These are phyloP conservation scores for Cossypha caffra DNA, from an alignment of 2,797 vertebrate species.

Conservation along the genomic window DNA sequence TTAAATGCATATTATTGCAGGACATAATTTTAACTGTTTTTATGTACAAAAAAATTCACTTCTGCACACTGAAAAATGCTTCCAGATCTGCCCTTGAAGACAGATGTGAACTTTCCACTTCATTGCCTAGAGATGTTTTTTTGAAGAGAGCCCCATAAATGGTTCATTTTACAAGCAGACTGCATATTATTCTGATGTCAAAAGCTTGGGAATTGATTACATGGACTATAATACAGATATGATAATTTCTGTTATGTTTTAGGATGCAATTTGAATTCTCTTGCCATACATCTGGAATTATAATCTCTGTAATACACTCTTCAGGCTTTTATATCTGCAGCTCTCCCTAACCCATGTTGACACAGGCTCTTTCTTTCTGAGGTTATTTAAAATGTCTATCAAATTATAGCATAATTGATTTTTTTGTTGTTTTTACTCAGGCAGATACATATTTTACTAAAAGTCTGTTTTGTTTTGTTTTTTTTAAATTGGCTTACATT, in stretches of 20 bases:
- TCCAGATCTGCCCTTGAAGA: slow-evolving; percentile 48
- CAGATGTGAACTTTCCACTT: slow-evolving; percentile 66
- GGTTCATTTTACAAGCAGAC: slow-evolving; percentile 23
- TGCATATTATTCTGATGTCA: not conserved
- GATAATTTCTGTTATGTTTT: not conserved
- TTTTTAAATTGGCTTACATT: fast-evolving
- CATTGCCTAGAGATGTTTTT: slow-evolving; percentile 16
- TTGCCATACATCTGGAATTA: not conserved
- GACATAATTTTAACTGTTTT: not conserved
- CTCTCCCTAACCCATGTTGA: not conserved
- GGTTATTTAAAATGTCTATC: not conserved
- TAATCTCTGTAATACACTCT: not conserved
- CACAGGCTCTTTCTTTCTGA: not conserved
- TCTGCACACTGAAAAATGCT: not conserved
- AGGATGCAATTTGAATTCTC: not conserved
- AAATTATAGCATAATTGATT: not conserved
- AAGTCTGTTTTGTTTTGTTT: not conserved
- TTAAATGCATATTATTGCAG: not conserved
- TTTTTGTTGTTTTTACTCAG: not conserved
- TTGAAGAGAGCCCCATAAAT: slow-evolving; percentile 2
- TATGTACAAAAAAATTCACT: not conserved
- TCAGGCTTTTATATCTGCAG: not conserved
- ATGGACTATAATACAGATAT: not conserved
- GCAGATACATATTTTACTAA: not conserved
- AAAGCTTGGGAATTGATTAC: not conserved